Base-by-base conservation (phyloP, 1,140 invertebrate species). In the Caenorhabditis inopinata region DNA sequence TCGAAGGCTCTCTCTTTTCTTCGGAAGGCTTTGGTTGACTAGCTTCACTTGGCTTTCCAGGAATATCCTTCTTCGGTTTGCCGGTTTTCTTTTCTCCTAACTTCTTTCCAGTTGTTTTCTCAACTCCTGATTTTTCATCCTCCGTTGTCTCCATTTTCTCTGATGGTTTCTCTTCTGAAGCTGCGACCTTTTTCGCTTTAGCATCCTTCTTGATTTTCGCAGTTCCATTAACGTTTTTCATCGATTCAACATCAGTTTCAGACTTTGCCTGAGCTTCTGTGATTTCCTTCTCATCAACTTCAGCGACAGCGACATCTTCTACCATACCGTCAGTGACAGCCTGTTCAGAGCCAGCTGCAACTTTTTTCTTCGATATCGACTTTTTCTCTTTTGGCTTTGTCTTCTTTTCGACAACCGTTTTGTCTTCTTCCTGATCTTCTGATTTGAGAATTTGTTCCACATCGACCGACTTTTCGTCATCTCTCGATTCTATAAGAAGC, bases 281-380 rank as follows among this genome's bases (percentile, higher is more conserved):
- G 21, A 16, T 23, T 29, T 58, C 23, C 25, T 58, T 53, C 25
- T 32, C 21, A 62, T 58, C 25, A 77, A 12, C 25, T 23, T 77
- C 47, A 77, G 46, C 74, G 21, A 21, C 32, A 14, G 21, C 29
- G 68, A 46, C 46, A 18, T 77, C 48, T 77, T 77, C 46, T n/a
- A 9, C 25, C 25, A 29, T 42, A 7, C 38, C 14, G 38, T 42
- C 38, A 6, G 62, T 25, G 6, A 6, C 62, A 25, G 25, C 27
- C 21, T 35, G 7, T 16, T 23, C 46, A 5, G 53, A n/a, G 35
- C 38, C 58, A 21, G 18, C 1, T 2, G 1, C 25, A 51, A 76
- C 51, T 21, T 80, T 75, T 51, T 80, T 80, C 23, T 58, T 80
- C 9, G 29, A 38, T 27, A 53, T 58, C 35, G 53, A 46, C 79